These are phyloP conservation scores for Scotopteryx bipunctaria DNA, from an alignment of 2,888 invertebrate genomes.

Conservation along the genomic window DNA sequence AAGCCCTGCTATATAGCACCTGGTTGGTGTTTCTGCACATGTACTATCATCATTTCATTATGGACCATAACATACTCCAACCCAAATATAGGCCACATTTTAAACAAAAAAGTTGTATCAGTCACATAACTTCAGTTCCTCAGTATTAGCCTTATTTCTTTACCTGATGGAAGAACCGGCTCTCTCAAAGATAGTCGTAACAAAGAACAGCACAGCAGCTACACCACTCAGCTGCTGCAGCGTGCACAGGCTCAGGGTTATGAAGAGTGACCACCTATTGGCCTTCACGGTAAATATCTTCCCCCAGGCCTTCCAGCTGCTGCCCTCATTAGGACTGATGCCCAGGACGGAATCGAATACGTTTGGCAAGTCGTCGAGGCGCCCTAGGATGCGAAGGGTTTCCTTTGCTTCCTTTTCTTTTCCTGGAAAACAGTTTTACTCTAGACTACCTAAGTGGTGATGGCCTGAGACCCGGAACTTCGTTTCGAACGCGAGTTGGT, in stretches of 20 bases:
- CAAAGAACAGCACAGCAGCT: slow-evolving; percentile 50
- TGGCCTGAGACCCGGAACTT: too few species aligned
- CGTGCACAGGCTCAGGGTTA: slow-evolving; percentile 48
- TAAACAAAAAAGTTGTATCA: too few species aligned
- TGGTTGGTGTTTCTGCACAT: too few species aligned
- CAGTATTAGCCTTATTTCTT: too few species aligned
- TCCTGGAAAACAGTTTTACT: too few species aligned
- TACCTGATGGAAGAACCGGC: slow-evolving; percentile 54
- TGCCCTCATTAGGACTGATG: slow-evolving; percentile 36
- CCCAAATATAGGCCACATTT: too few species aligned
- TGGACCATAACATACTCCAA: too few species aligned
- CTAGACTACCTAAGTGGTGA: too few species aligned
- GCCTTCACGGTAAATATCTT: slow-evolving; percentile 54
- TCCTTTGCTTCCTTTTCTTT: slow-evolving; percentile 51
- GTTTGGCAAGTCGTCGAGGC: slow-evolving; percentile 48
- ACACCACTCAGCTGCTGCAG: slow-evolving; percentile 48
- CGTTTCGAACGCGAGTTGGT: too few species aligned
- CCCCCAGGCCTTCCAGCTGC: slow-evolving; percentile 50
- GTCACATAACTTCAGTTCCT: too few species aligned
- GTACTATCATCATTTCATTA: too few species aligned
- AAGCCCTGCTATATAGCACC: too few species aligned
- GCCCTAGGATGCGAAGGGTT: slow-evolving; percentile 44
- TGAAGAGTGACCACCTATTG: slow-evolving; percentile 49
- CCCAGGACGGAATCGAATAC: slow-evolving; percentile 50
- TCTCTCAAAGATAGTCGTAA: slow-evolving; percentile 50